phyloP scores from a whole-genome alignment of 2,888 invertebrate species.

The Sphecodes monilicornis region DNA sequence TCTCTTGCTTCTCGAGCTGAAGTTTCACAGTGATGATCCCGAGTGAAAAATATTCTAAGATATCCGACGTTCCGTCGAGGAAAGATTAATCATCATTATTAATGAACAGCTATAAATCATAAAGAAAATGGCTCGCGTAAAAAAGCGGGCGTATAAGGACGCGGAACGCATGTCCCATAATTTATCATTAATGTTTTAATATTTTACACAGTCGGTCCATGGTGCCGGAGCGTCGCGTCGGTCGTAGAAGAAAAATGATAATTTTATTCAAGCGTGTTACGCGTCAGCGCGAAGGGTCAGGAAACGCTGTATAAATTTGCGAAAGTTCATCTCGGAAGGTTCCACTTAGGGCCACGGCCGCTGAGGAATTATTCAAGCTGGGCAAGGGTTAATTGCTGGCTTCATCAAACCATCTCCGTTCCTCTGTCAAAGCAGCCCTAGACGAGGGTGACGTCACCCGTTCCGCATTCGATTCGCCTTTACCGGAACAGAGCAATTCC shows the following conservation, averaged over 20 bases:
- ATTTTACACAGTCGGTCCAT: neutral
- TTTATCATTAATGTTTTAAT: neutral
- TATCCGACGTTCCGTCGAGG: neutral
- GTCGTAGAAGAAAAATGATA: slow-evolving; percentile 42
- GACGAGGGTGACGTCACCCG: slow-evolving; percentile 64
- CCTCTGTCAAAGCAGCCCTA: slow-evolving; percentile 63
- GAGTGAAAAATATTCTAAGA: neutral
- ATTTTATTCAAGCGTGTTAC: slow-evolving; percentile 50
- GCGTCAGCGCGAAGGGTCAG: slow-evolving; percentile 44
- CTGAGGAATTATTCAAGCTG: slow-evolving; percentile 71
- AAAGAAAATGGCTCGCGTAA: neutral
- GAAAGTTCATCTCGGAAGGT: slow-evolving; percentile 68
- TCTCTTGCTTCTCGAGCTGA: no score
- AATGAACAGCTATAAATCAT: neutral
- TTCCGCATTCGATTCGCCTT: slow-evolving; percentile 64
- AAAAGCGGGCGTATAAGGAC: neutral
- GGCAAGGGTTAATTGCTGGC: slow-evolving; percentile 71
- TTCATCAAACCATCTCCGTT: slow-evolving; percentile 68
- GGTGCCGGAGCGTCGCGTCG: neutral
- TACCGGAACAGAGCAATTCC: slow-evolving; percentile 38
- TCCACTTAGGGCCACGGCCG: slow-evolving; percentile 63
- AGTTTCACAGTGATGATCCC: neutral
- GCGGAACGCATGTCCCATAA: neutral
- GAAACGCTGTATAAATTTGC: slow-evolving; percentile 67
- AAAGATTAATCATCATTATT: neutral